phyloP scores from a whole-genome alignment of 1,140 invertebrate genomes.

The Brachionus koreanus region DNA sequence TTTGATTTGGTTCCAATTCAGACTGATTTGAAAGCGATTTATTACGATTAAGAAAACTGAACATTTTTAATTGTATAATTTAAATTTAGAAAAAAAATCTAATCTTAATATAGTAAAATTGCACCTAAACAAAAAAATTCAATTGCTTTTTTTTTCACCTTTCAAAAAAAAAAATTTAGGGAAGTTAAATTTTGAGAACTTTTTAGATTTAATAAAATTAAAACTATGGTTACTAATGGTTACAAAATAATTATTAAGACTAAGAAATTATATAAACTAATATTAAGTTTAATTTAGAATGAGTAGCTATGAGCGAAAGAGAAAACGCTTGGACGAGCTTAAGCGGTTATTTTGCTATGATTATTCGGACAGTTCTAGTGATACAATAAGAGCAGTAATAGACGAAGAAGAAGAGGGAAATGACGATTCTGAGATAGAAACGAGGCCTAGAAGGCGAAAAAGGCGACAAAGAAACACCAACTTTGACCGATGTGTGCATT shows the following conservation, averaged over 20 bases:
- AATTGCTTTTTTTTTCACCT: background rate
- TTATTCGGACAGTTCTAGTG: background rate
- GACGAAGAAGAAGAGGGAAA: background rate
- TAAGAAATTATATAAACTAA: background rate
- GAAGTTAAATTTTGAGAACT: background rate
- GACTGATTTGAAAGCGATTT: background rate
- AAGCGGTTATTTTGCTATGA: background rate
- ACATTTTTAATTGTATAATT: background rate
- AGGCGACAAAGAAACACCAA: background rate
- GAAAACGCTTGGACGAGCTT: background rate
- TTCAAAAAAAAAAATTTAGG: background rate
- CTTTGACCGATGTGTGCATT: background rate
- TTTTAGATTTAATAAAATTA: background rate
- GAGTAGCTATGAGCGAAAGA: slow-evolving; percentile 24
- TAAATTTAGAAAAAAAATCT: background rate
- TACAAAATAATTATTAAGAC: background rate
- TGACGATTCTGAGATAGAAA: background rate
- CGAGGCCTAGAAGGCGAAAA: background rate
- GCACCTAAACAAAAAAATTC: background rate
- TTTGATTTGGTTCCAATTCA: background rate
- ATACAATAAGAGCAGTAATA: background rate
- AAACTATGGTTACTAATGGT: background rate
- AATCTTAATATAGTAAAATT: background rate
- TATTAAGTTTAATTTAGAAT: background rate
- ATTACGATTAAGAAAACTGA: slow-evolving; percentile 41